Evolutionary conservation across 2,888 invertebrate species (phyloP).

Genomic region (Platycnemis pennipes): DNA sequence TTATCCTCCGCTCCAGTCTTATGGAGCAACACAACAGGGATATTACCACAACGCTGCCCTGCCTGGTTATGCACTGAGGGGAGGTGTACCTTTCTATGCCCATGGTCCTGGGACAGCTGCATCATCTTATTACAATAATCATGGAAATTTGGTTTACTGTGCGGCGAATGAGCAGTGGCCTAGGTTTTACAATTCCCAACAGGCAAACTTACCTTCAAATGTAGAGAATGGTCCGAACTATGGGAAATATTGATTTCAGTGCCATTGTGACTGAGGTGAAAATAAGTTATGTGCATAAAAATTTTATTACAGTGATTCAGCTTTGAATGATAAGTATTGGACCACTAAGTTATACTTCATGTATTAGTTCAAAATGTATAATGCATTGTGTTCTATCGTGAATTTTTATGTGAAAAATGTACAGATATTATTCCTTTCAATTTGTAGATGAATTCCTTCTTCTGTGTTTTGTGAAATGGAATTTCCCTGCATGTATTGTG

Average conservation of each 20-base stretch:
- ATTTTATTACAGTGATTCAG: background rate
- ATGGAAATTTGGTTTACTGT: background rate
- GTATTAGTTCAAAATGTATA: background rate
- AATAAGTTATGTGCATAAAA: background rate
- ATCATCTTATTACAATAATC: background rate
- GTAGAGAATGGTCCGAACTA: background rate
- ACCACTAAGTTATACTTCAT: background rate
- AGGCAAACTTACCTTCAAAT: background rate
- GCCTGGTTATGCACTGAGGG: background rate
- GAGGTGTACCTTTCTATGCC: background rate
- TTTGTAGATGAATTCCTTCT: slow-evolving; percentile 1
- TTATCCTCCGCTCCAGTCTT: background rate
- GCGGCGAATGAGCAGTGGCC: background rate
- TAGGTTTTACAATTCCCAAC: background rate
- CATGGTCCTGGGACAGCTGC: background rate
- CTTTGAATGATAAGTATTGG: background rate
- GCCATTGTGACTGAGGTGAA: background rate
- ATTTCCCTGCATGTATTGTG: background rate
- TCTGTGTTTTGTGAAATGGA: background rate
- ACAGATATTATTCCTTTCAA: background rate
- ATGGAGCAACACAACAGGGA: background rate
- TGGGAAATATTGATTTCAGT: background rate
- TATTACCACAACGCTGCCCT: background rate
- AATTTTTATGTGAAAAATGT: background rate
- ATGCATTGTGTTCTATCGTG: background rate